Conservation (phyloP, 37 sponge, comb jelly and placozoan genomes). For the Dysidea cf. avara region DNA sequence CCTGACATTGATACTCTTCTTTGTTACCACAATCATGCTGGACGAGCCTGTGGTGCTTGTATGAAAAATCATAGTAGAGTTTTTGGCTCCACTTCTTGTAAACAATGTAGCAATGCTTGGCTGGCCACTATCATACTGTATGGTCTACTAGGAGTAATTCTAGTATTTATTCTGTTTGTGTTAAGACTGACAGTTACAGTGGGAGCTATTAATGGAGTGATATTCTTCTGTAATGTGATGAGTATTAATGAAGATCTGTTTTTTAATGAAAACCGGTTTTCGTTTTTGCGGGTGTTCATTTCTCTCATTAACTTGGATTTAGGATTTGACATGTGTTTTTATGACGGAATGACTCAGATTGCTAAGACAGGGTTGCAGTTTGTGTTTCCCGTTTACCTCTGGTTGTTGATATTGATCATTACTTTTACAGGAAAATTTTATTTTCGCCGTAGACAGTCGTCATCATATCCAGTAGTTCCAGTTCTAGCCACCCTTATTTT, state of each 20-base stretch:
- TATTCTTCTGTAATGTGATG: slow-evolving; percentile 4
- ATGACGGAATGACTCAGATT: slow-evolving; percentile 1
- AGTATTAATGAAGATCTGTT: not conserved
- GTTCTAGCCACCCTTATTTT: slow-evolving; percentile 2
- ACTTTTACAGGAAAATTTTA: not conserved
- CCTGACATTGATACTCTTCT: too few species aligned
- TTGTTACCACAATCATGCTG: not conserved
- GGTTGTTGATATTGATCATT: not conserved
- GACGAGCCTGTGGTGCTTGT: slow-evolving; percentile 1
- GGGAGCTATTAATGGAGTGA: slow-evolving; percentile 11
- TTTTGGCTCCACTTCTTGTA: not conserved
- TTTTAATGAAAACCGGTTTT: not conserved
- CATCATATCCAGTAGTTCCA: not conserved
- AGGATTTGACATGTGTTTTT: slow-evolving; percentile 6
- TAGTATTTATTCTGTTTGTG: not conserved
- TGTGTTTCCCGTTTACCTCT: slow-evolving; percentile 15
- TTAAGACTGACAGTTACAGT: slow-evolving; percentile 8
- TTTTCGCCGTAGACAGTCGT: not conserved
- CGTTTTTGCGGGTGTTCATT: not conserved
- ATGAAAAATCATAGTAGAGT: not conserved
- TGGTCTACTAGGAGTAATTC: not conserved
- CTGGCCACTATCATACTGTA: not conserved
- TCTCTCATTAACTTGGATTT: slow-evolving; percentile 16
- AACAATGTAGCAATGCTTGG: not conserved
- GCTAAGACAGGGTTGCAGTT: slow-evolving; percentile 7